Conservation (phyloP, 2,113 vertebrate genomes). For the Bolborhynchus lineola region DNA sequence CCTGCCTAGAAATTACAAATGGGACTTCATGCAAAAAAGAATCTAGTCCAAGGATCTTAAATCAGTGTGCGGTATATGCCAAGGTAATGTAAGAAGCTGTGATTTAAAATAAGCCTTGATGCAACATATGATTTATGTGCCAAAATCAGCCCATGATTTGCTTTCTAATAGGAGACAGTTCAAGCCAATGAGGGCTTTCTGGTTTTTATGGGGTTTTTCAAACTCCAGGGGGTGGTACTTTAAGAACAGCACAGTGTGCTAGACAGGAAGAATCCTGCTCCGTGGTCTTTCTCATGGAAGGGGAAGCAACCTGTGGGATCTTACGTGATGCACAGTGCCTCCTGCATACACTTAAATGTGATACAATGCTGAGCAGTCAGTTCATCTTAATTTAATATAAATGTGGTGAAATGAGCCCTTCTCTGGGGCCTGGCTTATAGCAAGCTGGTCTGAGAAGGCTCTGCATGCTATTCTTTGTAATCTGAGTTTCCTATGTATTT, state of each 20-base stretch:
- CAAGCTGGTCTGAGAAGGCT: neutral
- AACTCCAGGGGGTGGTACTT: neutral
- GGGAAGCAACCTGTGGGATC: neutral
- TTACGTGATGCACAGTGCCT: rapidly evolving
- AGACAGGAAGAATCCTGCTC: neutral
- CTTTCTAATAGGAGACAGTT: neutral
- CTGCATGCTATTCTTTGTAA: neutral
- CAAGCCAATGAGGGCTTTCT: neutral
- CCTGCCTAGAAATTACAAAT: neutral
- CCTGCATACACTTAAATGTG: neutral
- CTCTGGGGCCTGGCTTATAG: neutral
- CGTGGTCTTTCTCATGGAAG: neutral
- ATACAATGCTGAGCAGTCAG: neutral
- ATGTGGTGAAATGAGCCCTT: neutral
- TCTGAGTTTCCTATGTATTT: neutral
- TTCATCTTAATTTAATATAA: neutral
- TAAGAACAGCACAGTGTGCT: neutral
- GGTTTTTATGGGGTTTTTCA: neutral
- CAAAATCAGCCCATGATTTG: neutral
- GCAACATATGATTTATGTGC: neutral
- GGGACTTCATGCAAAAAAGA: neutral
- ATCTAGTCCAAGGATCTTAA: neutral
- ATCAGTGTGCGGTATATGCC: neutral
- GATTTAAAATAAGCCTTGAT: neutral
- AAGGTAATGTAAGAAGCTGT: neutral